A percentile compares a stretch with the other conserved stretches of the same genome.
Evolutionary conservation across 2,797 vertebrate genomes (phyloP).

Genomic region (Triplophysa bombifrons): DNA sequence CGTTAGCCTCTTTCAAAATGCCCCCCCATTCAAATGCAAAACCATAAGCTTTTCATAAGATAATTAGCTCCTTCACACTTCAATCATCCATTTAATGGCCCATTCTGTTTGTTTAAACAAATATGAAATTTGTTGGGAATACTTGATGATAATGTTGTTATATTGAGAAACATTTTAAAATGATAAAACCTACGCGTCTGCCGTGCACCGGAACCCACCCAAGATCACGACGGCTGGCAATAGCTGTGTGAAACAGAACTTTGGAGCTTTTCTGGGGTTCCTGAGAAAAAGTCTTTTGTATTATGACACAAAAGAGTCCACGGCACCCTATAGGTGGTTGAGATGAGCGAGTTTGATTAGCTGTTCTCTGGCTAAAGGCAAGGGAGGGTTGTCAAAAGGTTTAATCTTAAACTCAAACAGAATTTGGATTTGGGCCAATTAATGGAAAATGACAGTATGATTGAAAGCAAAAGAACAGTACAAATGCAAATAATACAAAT

Average conservation of each 20-base stretch:
- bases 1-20: constrained; percentile 56
- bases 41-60: constrained; percentile 58
- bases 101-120: constrained; percentile 70
- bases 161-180: constrained; percentile 3
- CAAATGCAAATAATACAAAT: not conserved
- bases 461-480: too few relatives aligned
- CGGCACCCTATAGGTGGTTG: constrained; percentile 64
- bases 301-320: constrained; percentile 67
- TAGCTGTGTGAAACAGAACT: constrained; percentile 66
- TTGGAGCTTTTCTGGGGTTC: constrained; percentile 66
- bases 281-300: constrained; percentile 64
- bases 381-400: constrained; percentile 62
- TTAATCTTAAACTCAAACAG: constrained; percentile 77
- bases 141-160: constrained; percentile 1
- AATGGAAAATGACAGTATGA: not conserved
- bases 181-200: not conserved
- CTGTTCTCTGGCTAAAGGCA: constrained; percentile 67
- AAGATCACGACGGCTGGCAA: constrained; percentile 68
- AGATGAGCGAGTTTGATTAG: constrained; percentile 73
- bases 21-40: constrained; percentile 60
- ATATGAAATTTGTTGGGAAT: constrained; percentile 49
- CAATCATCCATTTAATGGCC: constrained; percentile 72
- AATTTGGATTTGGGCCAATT: not conserved
- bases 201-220: constrained; percentile 69
- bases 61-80: constrained; percentile 65